Evolutionary conservation across 2,888 invertebrate genomes (phyloP).

Genomic region (Heliconius ethilla): DNA sequence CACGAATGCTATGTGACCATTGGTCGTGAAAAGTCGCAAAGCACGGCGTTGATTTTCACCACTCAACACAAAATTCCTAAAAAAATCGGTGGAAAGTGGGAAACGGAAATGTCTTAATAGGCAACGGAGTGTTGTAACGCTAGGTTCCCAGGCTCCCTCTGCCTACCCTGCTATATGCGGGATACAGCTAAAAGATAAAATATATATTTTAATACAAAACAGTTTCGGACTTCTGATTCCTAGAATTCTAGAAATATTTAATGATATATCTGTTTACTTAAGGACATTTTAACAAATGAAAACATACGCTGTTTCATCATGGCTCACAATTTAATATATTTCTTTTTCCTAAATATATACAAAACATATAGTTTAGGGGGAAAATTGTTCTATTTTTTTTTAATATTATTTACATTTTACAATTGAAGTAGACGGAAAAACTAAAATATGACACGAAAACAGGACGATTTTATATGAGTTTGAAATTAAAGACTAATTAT

Average conservation of each 20-base stretch:
- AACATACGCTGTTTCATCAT: conserved; percentile 23
- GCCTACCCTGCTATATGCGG: too few species aligned
- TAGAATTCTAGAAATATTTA: background rate
- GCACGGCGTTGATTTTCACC: too few species aligned
- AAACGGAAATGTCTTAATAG: too few species aligned
- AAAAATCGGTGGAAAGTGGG: too few species aligned
- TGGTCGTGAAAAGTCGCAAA: too few species aligned
- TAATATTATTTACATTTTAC: conserved; percentile 26
- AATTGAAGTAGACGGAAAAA: conserved; percentile 2
- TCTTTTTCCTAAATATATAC: background rate
- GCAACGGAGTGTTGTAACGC: too few species aligned
- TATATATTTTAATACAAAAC: background rate
- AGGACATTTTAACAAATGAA: background rate
- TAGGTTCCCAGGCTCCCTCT: too few species aligned
- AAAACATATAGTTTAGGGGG: background rate
- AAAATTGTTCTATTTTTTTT: conserved; percentile 6
- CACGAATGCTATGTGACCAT: too few species aligned
- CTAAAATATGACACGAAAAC: background rate
- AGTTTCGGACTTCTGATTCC: too few species aligned
- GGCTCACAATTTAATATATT: conserved; percentile 31
- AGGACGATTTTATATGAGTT: background rate
- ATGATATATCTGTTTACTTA: background rate
- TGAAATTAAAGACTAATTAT: background rate
- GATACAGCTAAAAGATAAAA: background rate
- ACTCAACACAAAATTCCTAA: too few species aligned